Evolutionary conservation across 2,797 vertebrate genomes (phyloP), one percentile per base, ranked within the genome.

Genomic region (Chrosomus eos): DNA sequence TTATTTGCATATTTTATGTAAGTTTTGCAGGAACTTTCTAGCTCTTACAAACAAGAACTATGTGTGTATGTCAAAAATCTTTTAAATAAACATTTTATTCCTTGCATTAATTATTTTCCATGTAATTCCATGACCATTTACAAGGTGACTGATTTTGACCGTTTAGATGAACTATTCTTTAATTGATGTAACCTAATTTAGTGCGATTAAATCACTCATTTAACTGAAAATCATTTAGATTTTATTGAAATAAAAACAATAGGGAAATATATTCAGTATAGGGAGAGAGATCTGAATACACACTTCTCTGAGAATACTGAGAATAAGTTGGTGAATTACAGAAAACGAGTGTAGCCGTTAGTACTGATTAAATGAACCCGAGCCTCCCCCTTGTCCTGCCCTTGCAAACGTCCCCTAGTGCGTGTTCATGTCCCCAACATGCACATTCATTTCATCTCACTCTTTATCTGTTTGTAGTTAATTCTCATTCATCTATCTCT

Each of bases 261-360:
- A 58, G 3, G 10, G 45, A 16, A 16, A 75, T n/a, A 48, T 4
- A 38, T 58, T 76, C 74, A 26, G 33, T 16, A 76, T 1, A 60
- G 36, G 1, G 14, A 43, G 23, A 2, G 36, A 62, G 4, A 74
- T 72, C 36, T 83, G 40, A 82, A 71, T 18, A 31, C 16, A 62
- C 36, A 45, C 60, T 28, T 45, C 18, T 31, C 18, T 7, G 45
- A 74, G 45, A 73, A 11, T 45, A 64, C 60, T 43, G 36, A 31
- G 9, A 45, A 64, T 28, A 10, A 64, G 18, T 16, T 40, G 13
- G 26, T 48, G 83, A 89, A 87, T 90, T 51, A 84, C 73, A 90
- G 82, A 84, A 88, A 90, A 90, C 85, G 88, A 86, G 87, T 48
- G 53, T 85, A 79, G 86, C 85, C 88, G 90, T 92, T 87, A 90